Evolutionary conservation across 2,797 vertebrate species (phyloP).

Genomic region (Chanos chanos): DNA sequence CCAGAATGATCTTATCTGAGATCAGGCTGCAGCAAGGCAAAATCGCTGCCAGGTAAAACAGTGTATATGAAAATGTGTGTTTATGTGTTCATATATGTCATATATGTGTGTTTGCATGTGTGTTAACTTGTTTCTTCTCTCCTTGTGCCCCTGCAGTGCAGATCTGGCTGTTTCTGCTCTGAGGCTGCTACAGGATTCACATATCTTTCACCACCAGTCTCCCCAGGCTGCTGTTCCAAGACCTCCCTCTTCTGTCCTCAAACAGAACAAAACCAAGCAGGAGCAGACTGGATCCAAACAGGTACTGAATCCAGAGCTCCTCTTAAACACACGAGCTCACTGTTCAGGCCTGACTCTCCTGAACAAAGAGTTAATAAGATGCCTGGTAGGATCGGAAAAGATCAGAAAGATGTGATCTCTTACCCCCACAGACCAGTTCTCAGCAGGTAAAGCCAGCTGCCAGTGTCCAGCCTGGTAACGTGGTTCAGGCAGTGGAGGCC

Average conservation of each 20-base stretch:
- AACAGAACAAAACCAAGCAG: conserved; percentile 19
- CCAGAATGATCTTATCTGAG: conserved; percentile 75
- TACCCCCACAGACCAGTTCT: conserved; percentile 14
- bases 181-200: conserved; percentile 76
- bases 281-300: conserved; percentile 30
- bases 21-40: conserved; percentile 78
- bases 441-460: neutral
- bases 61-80: neutral
- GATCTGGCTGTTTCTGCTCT: conserved; percentile 77
- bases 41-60: conserved; percentile 70
- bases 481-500: conserved; percentile 62
- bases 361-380: too few species aligned
- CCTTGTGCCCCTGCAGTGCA: conserved; percentile 61
- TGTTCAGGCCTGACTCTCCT: too few species aligned
- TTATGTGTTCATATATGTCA: neutral
- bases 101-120: conserved; percentile 6
- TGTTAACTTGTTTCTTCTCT: conserved; percentile 12
- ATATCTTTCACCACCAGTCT: conserved; percentile 52
- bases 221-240: neutral
- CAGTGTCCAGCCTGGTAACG: conserved; percentile 20
- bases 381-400: too few species aligned
- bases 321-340: too few species aligned
- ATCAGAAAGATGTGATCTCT: too few species aligned
- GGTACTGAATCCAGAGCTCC: conserved; percentile 35
- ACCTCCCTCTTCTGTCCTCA: conserved; percentile 23